These are phyloP conservation scores for Atrina japonica DNA, from an alignment of 2,888 invertebrate species.

Conservation along the genomic window DNA sequence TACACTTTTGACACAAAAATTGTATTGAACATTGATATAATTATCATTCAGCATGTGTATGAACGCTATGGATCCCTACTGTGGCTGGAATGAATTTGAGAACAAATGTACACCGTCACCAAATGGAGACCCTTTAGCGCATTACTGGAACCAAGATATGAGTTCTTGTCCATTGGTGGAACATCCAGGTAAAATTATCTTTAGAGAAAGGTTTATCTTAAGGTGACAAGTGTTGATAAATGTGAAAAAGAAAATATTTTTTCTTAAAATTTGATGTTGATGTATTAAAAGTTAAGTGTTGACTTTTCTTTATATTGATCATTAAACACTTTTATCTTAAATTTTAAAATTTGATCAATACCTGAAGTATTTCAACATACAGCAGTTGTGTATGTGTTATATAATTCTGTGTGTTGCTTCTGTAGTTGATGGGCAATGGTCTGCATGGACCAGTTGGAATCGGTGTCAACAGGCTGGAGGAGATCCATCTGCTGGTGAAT, in stretches of 20 bases:
- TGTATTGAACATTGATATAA: too few species aligned
- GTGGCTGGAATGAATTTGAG: conserved; percentile 93
- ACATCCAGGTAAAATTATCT: conserved; percentile 64
- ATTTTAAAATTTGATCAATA: too few species aligned
- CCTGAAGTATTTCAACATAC: too few species aligned
- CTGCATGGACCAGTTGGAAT: conserved; percentile 92
- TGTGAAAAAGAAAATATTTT: too few species aligned
- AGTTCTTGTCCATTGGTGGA: conserved; percentile 85
- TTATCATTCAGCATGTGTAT: conserved; percentile 86
- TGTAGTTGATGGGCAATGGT: conserved; percentile 85
- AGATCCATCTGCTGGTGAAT: conserved; percentile 83
- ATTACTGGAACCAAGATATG: conserved; percentile 89
- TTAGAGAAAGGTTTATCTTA: not conserved
- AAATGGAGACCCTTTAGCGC: conserved; percentile 83
- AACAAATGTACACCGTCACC: conserved; percentile 89
- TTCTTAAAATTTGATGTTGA: too few species aligned
- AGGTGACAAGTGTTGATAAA: too few species aligned
- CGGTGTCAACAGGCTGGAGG: conserved; percentile 86
- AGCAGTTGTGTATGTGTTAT: too few species aligned
- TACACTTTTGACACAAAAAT: too few species aligned
- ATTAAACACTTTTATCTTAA: too few species aligned
- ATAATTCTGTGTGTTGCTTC: too few species aligned
- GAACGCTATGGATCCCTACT: conserved; percentile 94
- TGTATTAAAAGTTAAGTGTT: not conserved
- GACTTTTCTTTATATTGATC: too few species aligned